Percentiles rank a stretch among this genome's conserved stretches.
Conservation (phyloP, 2,113 vertebrate genomes). For the Sarotherodon lohbergeri region DNA sequence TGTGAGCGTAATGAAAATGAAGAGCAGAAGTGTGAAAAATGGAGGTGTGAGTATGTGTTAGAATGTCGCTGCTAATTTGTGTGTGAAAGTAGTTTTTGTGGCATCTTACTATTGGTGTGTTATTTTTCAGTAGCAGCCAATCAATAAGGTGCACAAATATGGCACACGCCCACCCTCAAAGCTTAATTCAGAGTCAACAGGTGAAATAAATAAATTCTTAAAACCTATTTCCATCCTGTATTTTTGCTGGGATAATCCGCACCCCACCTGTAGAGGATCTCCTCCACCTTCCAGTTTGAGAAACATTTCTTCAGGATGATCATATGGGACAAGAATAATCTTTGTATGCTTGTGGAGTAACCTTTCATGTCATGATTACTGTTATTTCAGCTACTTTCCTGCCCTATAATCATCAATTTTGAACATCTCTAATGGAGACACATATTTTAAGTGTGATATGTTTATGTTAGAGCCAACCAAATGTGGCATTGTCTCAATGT, state of each 20-base stretch:
- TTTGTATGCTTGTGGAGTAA: not conserved
- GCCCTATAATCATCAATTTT: not conserved
- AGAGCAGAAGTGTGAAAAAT: not conserved
- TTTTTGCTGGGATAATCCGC: not conserved
- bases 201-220: not conserved
- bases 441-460: not conserved
- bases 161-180: not conserved
- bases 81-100: not conserved
- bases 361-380: fast-evolving
- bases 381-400: not conserved
- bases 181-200: not conserved
- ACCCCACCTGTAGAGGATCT: not conserved
- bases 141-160: not conserved
- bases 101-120: not conserved
- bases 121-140: not conserved
- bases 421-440: not conserved
- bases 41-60: not conserved
- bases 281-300: not conserved
- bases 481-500: not conserved
- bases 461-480: not conserved
- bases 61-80: not conserved
- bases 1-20: slow-evolving; percentile 15
- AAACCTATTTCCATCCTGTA: not conserved
- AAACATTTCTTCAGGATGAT: not conserved
- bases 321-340: not conserved